Evolutionary conservation across 2,797 vertebrate genomes (phyloP), one percentile per base, ranked within the genome.

Genomic region (Mastacembelus armatus): DNA sequence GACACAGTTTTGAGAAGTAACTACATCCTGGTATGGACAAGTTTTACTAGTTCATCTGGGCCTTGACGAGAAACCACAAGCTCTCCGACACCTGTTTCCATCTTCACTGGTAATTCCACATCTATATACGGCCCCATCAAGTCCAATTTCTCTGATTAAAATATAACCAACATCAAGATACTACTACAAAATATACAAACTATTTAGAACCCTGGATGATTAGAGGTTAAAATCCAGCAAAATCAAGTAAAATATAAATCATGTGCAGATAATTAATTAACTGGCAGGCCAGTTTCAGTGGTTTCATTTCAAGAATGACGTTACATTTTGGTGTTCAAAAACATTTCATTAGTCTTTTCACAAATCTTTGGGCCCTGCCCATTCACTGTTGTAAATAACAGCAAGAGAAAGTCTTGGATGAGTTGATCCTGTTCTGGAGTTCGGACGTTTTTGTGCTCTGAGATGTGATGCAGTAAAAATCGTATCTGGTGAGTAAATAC

Each of bases 401-500:
- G 14, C 16, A 9, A 7, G 36, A 0, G 0, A 3, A 0, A n/a
- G n/a, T 9, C 3, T 5, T 3, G 5, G 6, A 2, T 14, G 36
- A 10, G 15, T 0, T 29, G 2, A 21, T 5, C 29, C 15, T 4
- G n/a, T n/a, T n/a, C n/a, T n/a, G n/a, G n/a, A n/a, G n/a, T n/a
- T n/a, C n/a, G n/a, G n/a, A n/a, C n/a, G n/a, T n/a, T n/a, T n/a
- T n/a, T n/a, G 15, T 3, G 1, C 24, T 43, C 8, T 22, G 27
- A 47, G 12, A 38, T 55, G 16, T 2, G 1, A 9, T 1, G 3
- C 32, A 16, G 3, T 1, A 10, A 3, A 1, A 33, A 4, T 2
- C 10, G 2, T 22, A n/a, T 32, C 24, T 48, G 50, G 68, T 80
- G 45, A 80, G 72, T 65, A 42, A 8, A 66, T 35, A 12, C 8